These are phyloP conservation scores for Stegana nigrithorax DNA, from an alignment of 2,888 invertebrate species.

Conservation along the genomic window DNA sequence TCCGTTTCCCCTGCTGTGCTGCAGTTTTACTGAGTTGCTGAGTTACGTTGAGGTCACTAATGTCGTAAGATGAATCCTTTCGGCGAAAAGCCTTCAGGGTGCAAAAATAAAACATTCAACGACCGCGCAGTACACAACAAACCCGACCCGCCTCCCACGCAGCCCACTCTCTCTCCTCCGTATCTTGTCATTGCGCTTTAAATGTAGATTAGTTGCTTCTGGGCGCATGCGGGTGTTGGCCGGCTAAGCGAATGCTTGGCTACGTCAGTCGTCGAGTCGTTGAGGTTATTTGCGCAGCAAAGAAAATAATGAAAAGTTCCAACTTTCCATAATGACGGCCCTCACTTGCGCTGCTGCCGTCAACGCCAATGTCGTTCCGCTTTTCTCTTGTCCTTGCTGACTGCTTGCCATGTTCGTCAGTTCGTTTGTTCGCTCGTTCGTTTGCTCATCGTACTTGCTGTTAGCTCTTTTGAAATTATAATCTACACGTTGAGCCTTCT, in stretches of 20 bases:
- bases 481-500: conserved; percentile 49
- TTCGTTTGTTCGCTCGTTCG: conserved; percentile 15
- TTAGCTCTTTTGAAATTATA: conserved; percentile 60
- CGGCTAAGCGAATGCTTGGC: background rate
- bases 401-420: background rate
- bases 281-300: conserved; percentile 19
- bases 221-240: conserved; percentile 26
- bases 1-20: conserved; percentile 8
- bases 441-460: conserved; percentile 31
- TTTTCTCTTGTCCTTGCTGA: background rate
- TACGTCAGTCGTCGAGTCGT: too few relatives aligned
- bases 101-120: conserved; percentile 57
- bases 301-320: conserved; percentile 63
- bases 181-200: conserved; percentile 33
- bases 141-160: too few relatives aligned
- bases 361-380: conserved; percentile 1
- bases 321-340: conserved; percentile 62
- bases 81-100: conserved; percentile 58
- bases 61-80: conserved; percentile 65
- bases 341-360: conserved; percentile 31
- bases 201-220: conserved; percentile 59
- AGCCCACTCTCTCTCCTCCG: background rate
- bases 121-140: conserved; percentile 22
- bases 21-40: too few relatives aligned
- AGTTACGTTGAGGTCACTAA: conserved; percentile 63